phyloP scores from a whole-genome alignment of 2,797 vertebrate genomes.

The Bradypodion pumilum region DNA sequence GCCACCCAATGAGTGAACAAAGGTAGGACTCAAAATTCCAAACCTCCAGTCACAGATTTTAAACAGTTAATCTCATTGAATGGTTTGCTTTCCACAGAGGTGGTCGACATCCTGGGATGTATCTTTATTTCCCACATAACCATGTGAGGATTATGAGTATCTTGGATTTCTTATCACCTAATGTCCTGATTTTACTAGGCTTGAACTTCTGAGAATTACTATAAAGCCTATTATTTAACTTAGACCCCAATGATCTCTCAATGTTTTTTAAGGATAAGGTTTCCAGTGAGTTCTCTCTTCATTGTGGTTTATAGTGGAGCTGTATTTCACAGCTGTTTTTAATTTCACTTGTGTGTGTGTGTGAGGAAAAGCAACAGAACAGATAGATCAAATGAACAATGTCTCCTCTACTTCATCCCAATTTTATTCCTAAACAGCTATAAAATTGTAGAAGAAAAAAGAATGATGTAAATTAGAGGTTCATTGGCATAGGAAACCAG shows the following conservation, averaged over 20 bases:
- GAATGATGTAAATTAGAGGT: constrained; percentile 37
- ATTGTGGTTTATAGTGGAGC: constrained; percentile 70
- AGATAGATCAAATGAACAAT: constrained; percentile 61
- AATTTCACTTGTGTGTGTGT: constrained; percentile 54
- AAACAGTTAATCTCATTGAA: constrained; percentile 5
- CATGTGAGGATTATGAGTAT: constrained; percentile 50
- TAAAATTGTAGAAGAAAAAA: constrained; percentile 46
- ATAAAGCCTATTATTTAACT: constrained; percentile 66
- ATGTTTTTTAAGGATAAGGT: constrained; percentile 74
- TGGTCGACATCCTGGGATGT: constrained; percentile 21
- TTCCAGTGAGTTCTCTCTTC: constrained; percentile 71
- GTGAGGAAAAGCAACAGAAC: constrained; percentile 56
- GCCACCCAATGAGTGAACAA: constrained; percentile 3
- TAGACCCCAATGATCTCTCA: constrained; percentile 65
- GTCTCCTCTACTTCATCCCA: constrained; percentile 64
- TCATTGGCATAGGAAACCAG: constrained; percentile 41
- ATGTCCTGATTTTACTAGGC: constrained; percentile 52
- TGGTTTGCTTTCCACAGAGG: constrained; percentile 48
- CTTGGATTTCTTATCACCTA: constrained; percentile 54
- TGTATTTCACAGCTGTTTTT: constrained; percentile 68
- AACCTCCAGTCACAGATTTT: not conserved
- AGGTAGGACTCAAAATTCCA: not conserved
- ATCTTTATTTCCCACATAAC: constrained; percentile 53
- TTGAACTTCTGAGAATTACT: constrained; percentile 64
- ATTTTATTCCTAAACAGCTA: constrained; percentile 60